Base-by-base conservation (phyloP, 2,113 vertebrate species). In the Heterochromis multidens region DNA sequence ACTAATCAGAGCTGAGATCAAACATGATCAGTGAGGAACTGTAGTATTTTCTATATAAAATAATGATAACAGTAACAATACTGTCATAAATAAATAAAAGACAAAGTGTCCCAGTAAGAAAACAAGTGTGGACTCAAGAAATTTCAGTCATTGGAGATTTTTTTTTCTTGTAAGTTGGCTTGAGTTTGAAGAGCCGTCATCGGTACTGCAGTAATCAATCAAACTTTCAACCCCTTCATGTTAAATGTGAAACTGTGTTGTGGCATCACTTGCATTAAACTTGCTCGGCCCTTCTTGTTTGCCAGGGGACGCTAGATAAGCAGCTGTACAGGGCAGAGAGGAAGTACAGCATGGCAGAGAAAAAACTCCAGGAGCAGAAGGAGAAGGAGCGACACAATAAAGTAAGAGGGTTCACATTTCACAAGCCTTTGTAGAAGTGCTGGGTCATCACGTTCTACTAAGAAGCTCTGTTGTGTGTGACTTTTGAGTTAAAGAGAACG, bases 331-430 rank as follows among this genome's bases (percentile, higher is more conserved):
- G 82, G 46, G 61, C 87, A 1, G 87, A 94, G 2, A 92, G 87
- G 74, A 95, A 94, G 91, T 86, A 89, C 87, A 91, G 86, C 82
- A 31, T 77, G 77, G 87, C 89, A 0, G 94, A 96, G 85, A 95
- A 82, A 14, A 94, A 89, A 10, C 85, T 94, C 6, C 92, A 95
- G 79, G 93, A 95, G 81, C 94, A 95, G 88, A 93, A 86, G n/a
- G 92, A 95, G 85, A 89, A 94, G 78, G 95, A 96, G 86, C 83
- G 79, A 13, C 90, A 92, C 54, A 95, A 89, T 21, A 94, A 93
- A 94, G 95, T 96, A 57, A 82, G 67, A 21, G 25, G 25, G 16
- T 19, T 12, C 43, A 29, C 25, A 31, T 72, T 29, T 49, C 0
- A 27, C 40, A 46, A 0, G 2, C 21, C 4, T 23, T 21, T 65